A percentile compares a stretch with the other conserved stretches of the same genome.
Conservation (phyloP, 2,113 vertebrate genomes). For the Mionectes macconnelli region DNA sequence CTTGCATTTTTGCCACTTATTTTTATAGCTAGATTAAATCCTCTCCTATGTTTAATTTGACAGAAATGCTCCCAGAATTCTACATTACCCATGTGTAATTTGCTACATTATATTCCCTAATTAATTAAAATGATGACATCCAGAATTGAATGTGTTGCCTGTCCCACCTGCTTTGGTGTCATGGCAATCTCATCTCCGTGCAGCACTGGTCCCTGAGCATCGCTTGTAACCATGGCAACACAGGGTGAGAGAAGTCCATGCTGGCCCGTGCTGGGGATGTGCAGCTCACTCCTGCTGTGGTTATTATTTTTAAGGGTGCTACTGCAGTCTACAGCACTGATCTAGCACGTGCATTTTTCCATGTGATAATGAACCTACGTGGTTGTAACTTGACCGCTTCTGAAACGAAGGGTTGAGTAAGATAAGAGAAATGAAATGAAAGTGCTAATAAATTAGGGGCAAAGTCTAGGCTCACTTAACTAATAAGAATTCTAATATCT, state of each 20-base stretch:
- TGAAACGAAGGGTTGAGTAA: neutral
- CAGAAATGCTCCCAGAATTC: neutral
- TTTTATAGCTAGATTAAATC: neutral
- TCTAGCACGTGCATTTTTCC: neutral
- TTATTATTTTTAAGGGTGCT: neutral
- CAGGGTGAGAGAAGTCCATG: neutral
- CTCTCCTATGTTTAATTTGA: neutral
- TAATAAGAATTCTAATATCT: neutral
- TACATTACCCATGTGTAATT: neutral
- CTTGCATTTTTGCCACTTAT: neutral
- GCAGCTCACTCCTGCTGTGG: neutral
- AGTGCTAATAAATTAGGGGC: neutral
- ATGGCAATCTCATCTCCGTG: slow-evolving; percentile 19
- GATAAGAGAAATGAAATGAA: neutral
- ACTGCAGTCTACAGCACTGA: neutral
- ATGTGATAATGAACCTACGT: neutral
- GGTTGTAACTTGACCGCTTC: neutral
- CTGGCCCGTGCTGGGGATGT: neutral
- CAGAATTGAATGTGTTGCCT: neutral
- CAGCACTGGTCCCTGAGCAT: neutral
- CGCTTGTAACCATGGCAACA: slow-evolving; percentile 42
- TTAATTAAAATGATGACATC: neutral
- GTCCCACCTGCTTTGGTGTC: neutral
- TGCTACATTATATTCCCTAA: neutral
- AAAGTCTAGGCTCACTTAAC: neutral